Conservation (phyloP, 64 coral and sea anemone genomes). For the Montipora cactus region DNA sequence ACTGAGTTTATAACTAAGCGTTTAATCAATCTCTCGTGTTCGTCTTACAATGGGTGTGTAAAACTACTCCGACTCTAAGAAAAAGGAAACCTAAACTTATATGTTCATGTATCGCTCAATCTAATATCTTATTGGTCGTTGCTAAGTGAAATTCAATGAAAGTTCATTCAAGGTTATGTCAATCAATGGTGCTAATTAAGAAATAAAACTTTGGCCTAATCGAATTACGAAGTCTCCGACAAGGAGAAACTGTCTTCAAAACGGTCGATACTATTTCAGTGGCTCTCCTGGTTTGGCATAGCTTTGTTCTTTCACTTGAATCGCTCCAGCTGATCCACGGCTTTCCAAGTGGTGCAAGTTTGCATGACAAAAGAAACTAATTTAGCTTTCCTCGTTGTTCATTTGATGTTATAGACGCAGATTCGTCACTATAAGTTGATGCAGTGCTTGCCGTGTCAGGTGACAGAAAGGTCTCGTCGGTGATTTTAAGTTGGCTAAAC, state of each 20-base stretch:
- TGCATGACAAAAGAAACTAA: neutral
- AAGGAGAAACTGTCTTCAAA: neutral
- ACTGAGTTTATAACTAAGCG: no score
- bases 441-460: conserved; percentile 1
- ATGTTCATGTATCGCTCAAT: no score
- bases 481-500: neutral
- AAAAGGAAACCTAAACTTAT: no score
- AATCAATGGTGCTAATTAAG: no score
- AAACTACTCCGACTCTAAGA: no score
- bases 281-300: neutral
- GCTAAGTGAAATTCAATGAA: no score
- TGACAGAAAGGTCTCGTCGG: neutral
- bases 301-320: neutral
- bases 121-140: no score
- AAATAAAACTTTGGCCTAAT: no score
- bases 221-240: no score
- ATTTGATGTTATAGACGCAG: neutral
- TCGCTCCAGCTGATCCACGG: neutral
- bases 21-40: no score
- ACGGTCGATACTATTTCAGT: neutral
- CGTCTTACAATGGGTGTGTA: no score
- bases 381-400: neutral
- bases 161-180: no score
- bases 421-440: neutral
- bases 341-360: conserved; percentile 7